phyloP scores from a whole-genome alignment of 2,888 invertebrate species.

The Netelia fuscicornis region DNA sequence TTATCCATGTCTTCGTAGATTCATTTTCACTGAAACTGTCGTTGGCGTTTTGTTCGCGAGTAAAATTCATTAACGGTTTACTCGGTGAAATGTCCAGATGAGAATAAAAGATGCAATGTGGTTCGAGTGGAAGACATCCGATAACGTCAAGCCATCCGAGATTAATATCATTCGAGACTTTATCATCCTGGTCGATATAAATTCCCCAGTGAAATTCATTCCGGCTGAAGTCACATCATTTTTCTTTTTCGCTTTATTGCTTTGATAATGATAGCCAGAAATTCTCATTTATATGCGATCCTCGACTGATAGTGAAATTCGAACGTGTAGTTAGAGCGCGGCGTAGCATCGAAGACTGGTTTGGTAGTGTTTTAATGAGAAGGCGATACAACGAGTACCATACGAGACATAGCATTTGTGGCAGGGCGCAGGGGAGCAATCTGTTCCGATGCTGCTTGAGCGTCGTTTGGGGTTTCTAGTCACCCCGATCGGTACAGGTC shows the following conservation, averaged over 20 bases:
- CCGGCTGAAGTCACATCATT: not conserved
- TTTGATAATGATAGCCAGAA: not conserved
- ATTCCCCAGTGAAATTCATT: not conserved
- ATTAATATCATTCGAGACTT: too few relatives aligned
- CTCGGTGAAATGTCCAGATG: not conserved
- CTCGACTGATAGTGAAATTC: not conserved
- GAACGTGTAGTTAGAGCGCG: not conserved
- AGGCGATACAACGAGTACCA: conserved; percentile 26
- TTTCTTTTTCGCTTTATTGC: not conserved
- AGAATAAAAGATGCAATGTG: not conserved
- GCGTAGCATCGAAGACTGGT: not conserved
- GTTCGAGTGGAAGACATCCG: not conserved
- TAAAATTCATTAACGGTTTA: not conserved
- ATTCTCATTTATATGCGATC: not conserved
- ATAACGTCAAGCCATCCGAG: not conserved
- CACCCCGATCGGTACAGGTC: conserved; percentile 57
- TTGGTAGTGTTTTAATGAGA: conserved; percentile 38
- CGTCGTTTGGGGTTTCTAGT: conserved; percentile 32
- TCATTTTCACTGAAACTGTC: conserved; percentile 20
- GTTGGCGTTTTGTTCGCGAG: not conserved
- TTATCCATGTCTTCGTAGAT: conserved; percentile 30
- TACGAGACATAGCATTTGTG: conserved; percentile 1
- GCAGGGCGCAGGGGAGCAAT: conserved; percentile 59
- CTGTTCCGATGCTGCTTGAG: conserved; percentile 25
- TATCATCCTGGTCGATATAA: not conserved